Evolutionary conservation across 2,888 invertebrate genomes (phyloP), one percentile per base, ranked within the genome.

Genomic region (Protodeltote pygarga): DNA sequence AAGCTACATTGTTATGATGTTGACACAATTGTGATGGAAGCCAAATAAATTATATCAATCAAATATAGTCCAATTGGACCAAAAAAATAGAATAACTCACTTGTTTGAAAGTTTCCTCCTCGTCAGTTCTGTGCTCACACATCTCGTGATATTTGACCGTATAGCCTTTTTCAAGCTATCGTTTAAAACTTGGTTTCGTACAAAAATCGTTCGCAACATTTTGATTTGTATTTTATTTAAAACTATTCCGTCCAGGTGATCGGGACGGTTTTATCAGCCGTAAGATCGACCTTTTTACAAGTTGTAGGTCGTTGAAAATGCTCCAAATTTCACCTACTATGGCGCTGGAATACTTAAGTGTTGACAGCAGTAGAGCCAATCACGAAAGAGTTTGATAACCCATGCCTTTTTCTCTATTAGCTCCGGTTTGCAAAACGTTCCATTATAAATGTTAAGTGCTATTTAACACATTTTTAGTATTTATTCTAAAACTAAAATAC

Each of bases 191-290:
- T 95, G 94, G 84, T 94, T 95, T 92, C 95, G 94, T 85, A 94
- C 87, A 78, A 94, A 88, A 75, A 95, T 94, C 85, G 95, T 94
- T 92, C 96, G 94, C 88, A 96, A 93, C 96, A 96, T 96, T 85
- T 92, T 92, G 73, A 68, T 67, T 67, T 75, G 48, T 44, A 69
- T 71, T 64, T 60, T 62, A 51, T 77, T n/a, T 81, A 79, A 72
- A 77, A 71, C 78, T 82, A 79, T 55, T 65, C 85, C 85, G 85
- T 82, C 88, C 88, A 84, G 84, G 61, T 83, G 78, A 77, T 77
- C 68, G 73, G 87, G 87, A 89, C 87, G 86, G 87, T 80, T 79
- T 81, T 77, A 59, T 65, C 61, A 75, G 70, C 75, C 71, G 69
- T 69, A 75, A 79, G 46, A 80, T 83, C 83, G 89, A 90, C 92